phyloP scores from a whole-genome alignment of 2,797 vertebrate species.

The Crossoptilon crossoptilon region DNA sequence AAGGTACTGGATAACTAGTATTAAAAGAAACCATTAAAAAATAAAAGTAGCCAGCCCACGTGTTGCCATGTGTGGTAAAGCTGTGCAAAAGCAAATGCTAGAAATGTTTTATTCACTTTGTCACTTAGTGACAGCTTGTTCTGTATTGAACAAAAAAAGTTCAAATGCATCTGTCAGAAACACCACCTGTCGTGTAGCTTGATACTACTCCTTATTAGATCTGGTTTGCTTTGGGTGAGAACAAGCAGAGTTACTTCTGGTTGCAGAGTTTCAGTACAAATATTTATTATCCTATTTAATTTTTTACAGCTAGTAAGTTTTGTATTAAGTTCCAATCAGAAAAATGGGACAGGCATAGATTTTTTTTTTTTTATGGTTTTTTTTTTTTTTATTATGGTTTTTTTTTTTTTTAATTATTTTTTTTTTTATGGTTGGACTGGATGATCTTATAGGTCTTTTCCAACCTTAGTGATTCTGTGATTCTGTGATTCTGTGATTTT shows the following conservation, averaged over 20 bases:
- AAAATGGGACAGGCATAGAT: background rate
- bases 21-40: background rate
- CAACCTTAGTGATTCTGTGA: too few relatives aligned
- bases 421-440: too few relatives aligned
- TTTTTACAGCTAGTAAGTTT: background rate
- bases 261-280: background rate
- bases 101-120: slow-evolving; percentile 2
- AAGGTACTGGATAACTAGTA: background rate
- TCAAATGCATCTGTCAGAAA: slow-evolving; percentile 40
- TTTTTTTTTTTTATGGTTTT: too few relatives aligned
- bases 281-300: background rate
- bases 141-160: slow-evolving; percentile 64
- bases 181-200: slow-evolving; percentile 42
- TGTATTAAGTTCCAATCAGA: background rate
- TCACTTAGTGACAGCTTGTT: slow-evolving; percentile 58
- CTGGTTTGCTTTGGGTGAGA: slow-evolving; percentile 31
- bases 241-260: background rate
- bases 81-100: background rate
- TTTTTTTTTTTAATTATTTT: too few relatives aligned
- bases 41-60: background rate
- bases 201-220: slow-evolving; percentile 24
- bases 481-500: too few relatives aligned
- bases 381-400: too few relatives aligned
- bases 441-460: too few relatives aligned
- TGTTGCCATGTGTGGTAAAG: background rate